Conservation (phyloP, 2,888 invertebrate species). For the Gymnosoma rotundatum region DNA sequence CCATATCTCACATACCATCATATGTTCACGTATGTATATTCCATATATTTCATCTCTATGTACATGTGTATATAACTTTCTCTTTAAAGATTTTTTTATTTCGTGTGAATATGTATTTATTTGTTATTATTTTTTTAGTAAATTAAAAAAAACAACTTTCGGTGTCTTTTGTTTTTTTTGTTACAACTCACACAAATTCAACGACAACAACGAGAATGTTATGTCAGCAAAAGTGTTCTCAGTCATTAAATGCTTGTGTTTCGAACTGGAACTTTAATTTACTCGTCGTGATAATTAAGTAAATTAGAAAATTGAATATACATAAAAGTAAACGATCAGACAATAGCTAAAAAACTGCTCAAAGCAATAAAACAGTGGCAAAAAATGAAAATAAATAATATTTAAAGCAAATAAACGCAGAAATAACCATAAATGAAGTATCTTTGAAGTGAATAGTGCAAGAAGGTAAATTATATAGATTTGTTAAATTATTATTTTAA, state of each 20-base stretch:
- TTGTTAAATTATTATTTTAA: too few relatives aligned
- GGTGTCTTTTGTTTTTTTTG: conserved; percentile 32
- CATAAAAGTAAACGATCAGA: conserved; percentile 10
- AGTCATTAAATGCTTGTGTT: conserved; percentile 57
- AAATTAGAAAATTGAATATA: conserved; percentile 24
- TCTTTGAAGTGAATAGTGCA: too few relatives aligned
- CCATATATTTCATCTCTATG: not conserved
- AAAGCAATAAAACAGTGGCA: too few relatives aligned
- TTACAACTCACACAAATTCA: conserved; percentile 7
- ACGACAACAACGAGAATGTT: conserved; percentile 35
- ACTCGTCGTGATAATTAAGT: conserved; percentile 25
- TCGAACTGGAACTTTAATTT: conserved; percentile 54
- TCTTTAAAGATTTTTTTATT: conserved; percentile 6
- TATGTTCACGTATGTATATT: not conserved
- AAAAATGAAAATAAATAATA: too few relatives aligned
- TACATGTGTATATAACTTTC: not conserved
- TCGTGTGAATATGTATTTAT: not conserved
- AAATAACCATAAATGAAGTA: too few relatives aligned
- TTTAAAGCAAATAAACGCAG: too few relatives aligned
- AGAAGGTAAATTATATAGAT: too few relatives aligned
- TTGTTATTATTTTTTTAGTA: conserved; percentile 2
- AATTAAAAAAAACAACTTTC: conserved; percentile 38
- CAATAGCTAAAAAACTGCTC: too few relatives aligned
- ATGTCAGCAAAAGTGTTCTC: conserved; percentile 57
- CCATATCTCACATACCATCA: not conserved